These are phyloP conservation scores for Acanthosepion pharaonis DNA, from an alignment of 2,888 invertebrate species.

Conservation along the genomic window DNA sequence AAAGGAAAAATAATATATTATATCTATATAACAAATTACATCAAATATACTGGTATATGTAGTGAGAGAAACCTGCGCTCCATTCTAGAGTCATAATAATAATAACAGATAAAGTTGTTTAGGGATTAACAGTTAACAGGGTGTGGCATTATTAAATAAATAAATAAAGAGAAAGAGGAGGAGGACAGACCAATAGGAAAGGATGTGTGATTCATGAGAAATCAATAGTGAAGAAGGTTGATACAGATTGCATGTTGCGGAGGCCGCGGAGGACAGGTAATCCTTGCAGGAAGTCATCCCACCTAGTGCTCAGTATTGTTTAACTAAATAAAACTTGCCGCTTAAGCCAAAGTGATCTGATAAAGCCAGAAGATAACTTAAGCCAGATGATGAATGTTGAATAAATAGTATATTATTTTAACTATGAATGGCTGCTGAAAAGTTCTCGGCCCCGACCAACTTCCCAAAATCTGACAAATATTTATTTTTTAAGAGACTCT, in stretches of 20 bases:
- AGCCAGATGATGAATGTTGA: neutral
- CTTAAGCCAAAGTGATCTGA: neutral
- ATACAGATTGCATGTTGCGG: neutral
- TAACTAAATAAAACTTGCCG: neutral
- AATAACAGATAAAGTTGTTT: neutral
- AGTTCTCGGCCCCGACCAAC: no score
- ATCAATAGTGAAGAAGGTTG: neutral
- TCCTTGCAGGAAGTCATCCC: neutral
- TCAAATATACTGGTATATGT: neutral
- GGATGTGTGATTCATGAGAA: neutral
- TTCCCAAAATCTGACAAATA: no score
- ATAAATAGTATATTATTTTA: neutral
- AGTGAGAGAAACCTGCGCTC: neutral
- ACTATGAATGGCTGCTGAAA: neutral
- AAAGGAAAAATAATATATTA: neutral
- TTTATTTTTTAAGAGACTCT: no score
- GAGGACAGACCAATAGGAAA: neutral
- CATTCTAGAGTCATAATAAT: neutral
- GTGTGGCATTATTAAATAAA: slow-evolving; percentile 33
- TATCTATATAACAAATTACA: neutral
- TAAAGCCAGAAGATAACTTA: neutral
- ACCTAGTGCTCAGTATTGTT: neutral
- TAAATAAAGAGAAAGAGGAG: neutral
- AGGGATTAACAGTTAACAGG: neutral
- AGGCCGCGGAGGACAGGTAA: neutral